Evolutionary conservation across 2,113 vertebrate genomes (phyloP).

Genomic region (Sapayoa aenigma): DNA sequence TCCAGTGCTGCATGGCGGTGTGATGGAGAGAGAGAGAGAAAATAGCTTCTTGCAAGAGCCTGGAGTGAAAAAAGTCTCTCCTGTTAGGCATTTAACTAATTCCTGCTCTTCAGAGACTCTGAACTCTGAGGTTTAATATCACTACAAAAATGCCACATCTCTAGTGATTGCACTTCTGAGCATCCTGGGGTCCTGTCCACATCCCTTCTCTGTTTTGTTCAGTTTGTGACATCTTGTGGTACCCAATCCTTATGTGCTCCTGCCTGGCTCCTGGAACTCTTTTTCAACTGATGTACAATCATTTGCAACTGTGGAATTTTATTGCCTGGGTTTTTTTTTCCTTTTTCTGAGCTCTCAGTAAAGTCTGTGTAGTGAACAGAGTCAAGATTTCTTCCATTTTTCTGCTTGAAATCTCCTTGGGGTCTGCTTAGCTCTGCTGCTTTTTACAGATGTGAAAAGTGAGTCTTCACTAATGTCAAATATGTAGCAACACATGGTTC

Average conservation of each 20-base stretch:
- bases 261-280: not conserved
- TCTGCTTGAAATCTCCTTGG: not conserved
- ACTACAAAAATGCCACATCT: not conserved
- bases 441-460: not conserved
- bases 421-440: not conserved
- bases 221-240: not conserved
- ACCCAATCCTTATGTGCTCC: not conserved
- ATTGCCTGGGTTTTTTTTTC: not conserved
- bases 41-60: not conserved
- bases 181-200: too few relatives aligned
- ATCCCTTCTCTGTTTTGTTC: not conserved
- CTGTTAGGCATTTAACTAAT: not conserved
- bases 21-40: not conserved
- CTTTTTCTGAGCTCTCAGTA: not conserved
- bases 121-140: not conserved
- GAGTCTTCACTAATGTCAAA: not conserved
- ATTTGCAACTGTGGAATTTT: accelerated
- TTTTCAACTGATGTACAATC: not conserved
- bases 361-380: not conserved
- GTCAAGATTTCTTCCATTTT: not conserved
- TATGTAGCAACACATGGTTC: not conserved
- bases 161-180: not conserved
- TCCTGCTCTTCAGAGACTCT: not conserved
- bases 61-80: not conserved
- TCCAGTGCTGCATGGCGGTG: not conserved